Base-by-base conservation (phyloP, 2,888 invertebrate species). In the Acleris cristana region DNA sequence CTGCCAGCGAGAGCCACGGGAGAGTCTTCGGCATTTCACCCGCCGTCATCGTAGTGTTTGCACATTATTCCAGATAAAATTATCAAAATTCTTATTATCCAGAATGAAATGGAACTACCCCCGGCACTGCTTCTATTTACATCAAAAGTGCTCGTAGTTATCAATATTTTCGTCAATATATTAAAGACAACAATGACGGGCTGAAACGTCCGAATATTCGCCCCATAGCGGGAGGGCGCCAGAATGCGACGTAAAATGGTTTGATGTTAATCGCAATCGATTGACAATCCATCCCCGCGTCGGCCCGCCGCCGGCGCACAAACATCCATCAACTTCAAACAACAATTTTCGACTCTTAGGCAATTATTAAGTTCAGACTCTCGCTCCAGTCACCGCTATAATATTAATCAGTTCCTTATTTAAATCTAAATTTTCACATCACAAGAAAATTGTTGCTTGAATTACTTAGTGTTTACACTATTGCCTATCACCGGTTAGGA, bases 401-500 rank as follows among this genome's bases (percentile, higher is more conserved):
- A 78, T 77, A 77, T 76, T 40, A 78, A 85, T 86, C 84, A 86
- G 84, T 88, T 84, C 83, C 76, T 79, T 73, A 80, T 76, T 77
- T 77, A 83, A 82, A 79, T 76, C 72, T 75, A 74, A 61, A 76
- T 71, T 70, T 69, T 71, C 64, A 66, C 69, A 64, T 65, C 73
- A 77, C 74, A 79, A 76, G 83, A 85, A 85, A 83, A 82, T 84
- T 82, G 82, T 86, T 86, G 85, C 86, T 86, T 84, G 86, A 89
- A 87, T 86, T 76, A 74, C 73, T 74, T 69, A 77, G 76, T 78
- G 76, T 76, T 64, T 73, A 72, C 73, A 79, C 76, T 70, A 72
- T 68, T 72, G 60, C 69, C 72, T 74, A 80, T 70, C 75, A 78
- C 74, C 80, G 80, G 79, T 40, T 40, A 23, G 52, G 63, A 60